Conservation (phyloP, 2,888 invertebrate species). For the Hemicrepidius hirtus region DNA sequence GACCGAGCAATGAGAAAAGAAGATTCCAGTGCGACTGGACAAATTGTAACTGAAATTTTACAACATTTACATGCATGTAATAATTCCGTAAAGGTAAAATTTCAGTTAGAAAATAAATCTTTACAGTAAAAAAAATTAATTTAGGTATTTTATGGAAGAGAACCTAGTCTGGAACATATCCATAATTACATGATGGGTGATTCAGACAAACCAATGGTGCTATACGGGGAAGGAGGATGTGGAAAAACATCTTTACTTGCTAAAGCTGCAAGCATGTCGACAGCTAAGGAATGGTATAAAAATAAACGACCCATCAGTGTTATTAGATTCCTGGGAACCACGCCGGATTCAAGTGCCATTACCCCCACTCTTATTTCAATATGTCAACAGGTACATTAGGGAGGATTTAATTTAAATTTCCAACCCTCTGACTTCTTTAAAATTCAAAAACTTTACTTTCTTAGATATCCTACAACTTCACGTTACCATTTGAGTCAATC, state of each 20-base stretch:
- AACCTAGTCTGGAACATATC: slow-evolving; percentile 87
- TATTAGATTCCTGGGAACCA: slow-evolving; percentile 95
- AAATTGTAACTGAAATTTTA: slow-evolving; percentile 94
- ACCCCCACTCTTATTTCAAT: slow-evolving; percentile 96
- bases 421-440: too few relatives aligned
- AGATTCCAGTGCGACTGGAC: slow-evolving; percentile 94
- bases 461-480: slow-evolving; percentile 95
- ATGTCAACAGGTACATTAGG: slow-evolving; percentile 86
- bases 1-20: slow-evolving; percentile 97
- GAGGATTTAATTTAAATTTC: not conserved
- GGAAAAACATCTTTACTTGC: slow-evolving; percentile 97
- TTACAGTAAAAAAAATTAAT: slow-evolving; percentile 29
- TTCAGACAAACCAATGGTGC: slow-evolving; percentile 90
- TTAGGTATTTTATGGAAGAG: slow-evolving; percentile 93
- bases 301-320: slow-evolving; percentile 89
- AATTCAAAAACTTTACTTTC: too few relatives aligned
- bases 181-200: slow-evolving; percentile 88
- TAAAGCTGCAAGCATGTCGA: slow-evolving; percentile 88
- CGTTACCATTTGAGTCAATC: slow-evolving; percentile 93
- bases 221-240: slow-evolving; percentile 97
- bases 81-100: slow-evolving; percentile 88
- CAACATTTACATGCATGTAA: slow-evolving; percentile 97
- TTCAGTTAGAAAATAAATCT: too few relatives aligned
- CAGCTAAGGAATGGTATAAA: slow-evolving; percentile 82
- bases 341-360: slow-evolving; percentile 96